phyloP scores from a whole-genome alignment of 1,140 invertebrate species.

The Papilio glaucus region DNA sequence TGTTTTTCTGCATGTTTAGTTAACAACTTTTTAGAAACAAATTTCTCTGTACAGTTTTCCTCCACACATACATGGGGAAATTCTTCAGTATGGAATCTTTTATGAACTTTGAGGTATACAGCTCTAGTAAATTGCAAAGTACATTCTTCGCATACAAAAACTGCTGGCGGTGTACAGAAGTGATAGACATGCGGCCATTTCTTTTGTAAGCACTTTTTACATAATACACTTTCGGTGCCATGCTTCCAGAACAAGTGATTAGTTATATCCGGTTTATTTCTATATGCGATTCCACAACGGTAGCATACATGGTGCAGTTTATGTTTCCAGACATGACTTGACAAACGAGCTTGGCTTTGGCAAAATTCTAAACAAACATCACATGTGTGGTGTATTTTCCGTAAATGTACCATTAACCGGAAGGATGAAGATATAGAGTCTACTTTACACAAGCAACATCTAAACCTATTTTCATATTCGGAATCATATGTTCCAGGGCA shows the following conservation, averaged over 20 bases:
- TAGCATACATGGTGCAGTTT: constrained; percentile 93
- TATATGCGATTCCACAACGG: constrained; percentile 92
- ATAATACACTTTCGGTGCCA: constrained; percentile 92
- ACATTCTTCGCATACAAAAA: constrained; percentile 92
- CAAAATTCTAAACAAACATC: constrained; percentile 93
- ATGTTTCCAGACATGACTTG: constrained; percentile 94
- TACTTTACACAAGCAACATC: constrained; percentile 90
- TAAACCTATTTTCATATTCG: constrained; percentile 85
- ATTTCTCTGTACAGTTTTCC: constrained; percentile 88
- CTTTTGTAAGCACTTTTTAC: constrained; percentile 93
- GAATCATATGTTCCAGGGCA: constrained; percentile 90
- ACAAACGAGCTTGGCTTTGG: constrained; percentile 89
- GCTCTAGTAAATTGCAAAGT: constrained; percentile 88
- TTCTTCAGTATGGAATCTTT: constrained; percentile 89
- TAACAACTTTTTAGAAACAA: constrained; percentile 92
- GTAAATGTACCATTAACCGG: constrained; percentile 92
- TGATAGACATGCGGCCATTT: constrained; percentile 96
- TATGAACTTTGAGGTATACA: constrained; percentile 92
- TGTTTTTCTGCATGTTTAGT: constrained; percentile 87
- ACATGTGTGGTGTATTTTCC: constrained; percentile 92
- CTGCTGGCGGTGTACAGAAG: constrained; percentile 91
- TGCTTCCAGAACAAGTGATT: constrained; percentile 96
- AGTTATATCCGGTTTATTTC: constrained; percentile 93
- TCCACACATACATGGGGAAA: constrained; percentile 88
- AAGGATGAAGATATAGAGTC: constrained; percentile 92